phyloP scores from a whole-genome alignment of 2,888 invertebrate genomes.

The Lottia scabra region DNA sequence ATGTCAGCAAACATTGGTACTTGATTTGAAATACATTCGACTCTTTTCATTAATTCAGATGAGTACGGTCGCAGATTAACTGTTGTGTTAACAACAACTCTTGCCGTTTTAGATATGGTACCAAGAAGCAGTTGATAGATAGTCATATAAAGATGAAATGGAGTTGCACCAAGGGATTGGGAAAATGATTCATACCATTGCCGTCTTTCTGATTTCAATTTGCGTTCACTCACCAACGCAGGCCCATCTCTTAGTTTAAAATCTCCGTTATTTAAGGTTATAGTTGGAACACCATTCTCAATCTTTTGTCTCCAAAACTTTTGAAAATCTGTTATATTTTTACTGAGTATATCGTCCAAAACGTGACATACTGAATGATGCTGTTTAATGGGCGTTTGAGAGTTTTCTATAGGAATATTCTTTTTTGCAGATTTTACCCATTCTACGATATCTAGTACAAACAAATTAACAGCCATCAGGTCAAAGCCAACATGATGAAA shows the following conservation, averaged over 20 bases:
- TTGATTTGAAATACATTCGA: not conserved
- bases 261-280: not conserved
- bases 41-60: not conserved
- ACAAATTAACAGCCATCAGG: not conserved
- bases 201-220: not conserved
- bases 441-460: not conserved
- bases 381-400: not conserved
- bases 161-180: not conserved
- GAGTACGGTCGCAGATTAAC: not conserved
- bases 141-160: not conserved
- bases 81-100: not conserved
- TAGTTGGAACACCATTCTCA: not conserved
- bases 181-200: not conserved
- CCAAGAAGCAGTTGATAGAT: not conserved
- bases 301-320: not conserved
- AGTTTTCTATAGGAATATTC: not conserved
- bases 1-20: not conserved
- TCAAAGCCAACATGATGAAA: not conserved
- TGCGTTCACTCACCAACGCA: not conserved
- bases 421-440: not conserved
- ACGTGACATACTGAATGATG: not conserved
- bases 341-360: not conserved
- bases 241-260: too few species aligned
- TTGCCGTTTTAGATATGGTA: not conserved
- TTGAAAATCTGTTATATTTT: not conserved